phyloP scores from a whole-genome alignment of 2,797 vertebrate genomes.

The Pempheris klunzingeri region DNA sequence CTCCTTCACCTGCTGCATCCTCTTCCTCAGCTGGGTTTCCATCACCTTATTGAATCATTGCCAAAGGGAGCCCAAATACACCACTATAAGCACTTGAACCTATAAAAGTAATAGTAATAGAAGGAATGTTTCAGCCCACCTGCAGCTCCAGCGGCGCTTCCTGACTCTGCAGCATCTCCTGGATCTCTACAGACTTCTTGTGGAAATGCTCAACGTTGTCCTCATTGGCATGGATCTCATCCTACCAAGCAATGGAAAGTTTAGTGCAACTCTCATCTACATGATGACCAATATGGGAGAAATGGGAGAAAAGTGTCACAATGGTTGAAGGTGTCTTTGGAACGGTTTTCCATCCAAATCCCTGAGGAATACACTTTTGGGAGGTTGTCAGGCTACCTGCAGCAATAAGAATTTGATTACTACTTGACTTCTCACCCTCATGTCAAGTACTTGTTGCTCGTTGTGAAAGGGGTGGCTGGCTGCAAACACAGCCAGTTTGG shows the following conservation, averaged over 20 bases:
- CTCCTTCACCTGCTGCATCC: slow-evolving; percentile 86
- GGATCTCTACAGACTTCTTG: slow-evolving; percentile 89
- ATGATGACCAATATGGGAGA: not conserved
- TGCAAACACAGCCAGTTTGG: slow-evolving; percentile 83
- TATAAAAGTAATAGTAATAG: no score
- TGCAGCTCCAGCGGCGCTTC: slow-evolving; percentile 94
- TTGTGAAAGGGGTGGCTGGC: slow-evolving; percentile 83
- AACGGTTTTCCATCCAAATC: not conserved
- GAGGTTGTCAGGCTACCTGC: not conserved
- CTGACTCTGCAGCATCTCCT: slow-evolving; percentile 89
- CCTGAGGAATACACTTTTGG: fast-evolving
- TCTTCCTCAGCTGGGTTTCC: slow-evolving; percentile 85
- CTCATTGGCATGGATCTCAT: slow-evolving; percentile 88
- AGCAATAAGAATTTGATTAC: not conserved
- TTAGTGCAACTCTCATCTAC: not conserved
- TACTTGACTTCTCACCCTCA: slow-evolving; percentile 84
- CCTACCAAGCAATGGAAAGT: slow-evolving; percentile 74
- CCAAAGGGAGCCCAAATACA: not conserved
- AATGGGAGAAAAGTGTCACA: not conserved
- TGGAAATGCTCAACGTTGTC: slow-evolving; percentile 89
- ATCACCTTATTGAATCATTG: slow-evolving; percentile 73
- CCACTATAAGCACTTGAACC: no score
- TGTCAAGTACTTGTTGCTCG: slow-evolving; percentile 82
- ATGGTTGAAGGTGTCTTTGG: not conserved
- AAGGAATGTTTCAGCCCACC: slow-evolving; percentile 80